Percentiles rank a stretch among this genome's conserved stretches.
phyloP scores from a whole-genome alignment of 2,888 invertebrate genomes.

The Andrena camellia region DNA sequence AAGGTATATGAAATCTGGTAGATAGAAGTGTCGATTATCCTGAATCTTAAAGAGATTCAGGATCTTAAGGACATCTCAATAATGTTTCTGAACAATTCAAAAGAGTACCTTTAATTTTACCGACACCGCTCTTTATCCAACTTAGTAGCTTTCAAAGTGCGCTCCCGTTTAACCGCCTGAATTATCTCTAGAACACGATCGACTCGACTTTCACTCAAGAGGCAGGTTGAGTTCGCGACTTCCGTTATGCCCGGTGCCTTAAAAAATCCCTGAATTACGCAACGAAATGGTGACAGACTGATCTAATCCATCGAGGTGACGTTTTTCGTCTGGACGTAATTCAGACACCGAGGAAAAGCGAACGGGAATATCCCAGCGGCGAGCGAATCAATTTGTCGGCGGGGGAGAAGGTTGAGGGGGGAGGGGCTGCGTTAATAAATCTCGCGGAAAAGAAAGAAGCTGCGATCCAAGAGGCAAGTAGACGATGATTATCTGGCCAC shows the following conservation, averaged over 20 bases:
- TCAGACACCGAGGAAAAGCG: not conserved
- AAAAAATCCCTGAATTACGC: slow-evolving; percentile 42
- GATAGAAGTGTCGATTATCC: too few relatives aligned
- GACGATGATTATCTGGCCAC: slow-evolving; percentile 28
- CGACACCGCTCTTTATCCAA: too few relatives aligned
- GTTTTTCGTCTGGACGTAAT: not conserved
- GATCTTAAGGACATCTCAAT: too few relatives aligned
- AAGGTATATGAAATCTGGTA: too few relatives aligned
- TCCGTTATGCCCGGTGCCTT: not conserved
- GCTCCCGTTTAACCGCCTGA: slow-evolving; percentile 38
- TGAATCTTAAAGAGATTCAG: too few relatives aligned
- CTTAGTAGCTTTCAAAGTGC: slow-evolving; percentile 20
- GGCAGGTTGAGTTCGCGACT: slow-evolving; percentile 18
- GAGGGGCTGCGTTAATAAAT: not conserved
- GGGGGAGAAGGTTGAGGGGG: not conserved
- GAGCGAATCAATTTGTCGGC: slow-evolving; percentile 5
- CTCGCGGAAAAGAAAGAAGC: not conserved
- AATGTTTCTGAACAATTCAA: too few relatives aligned
- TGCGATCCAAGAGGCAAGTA: not conserved
- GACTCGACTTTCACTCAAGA: slow-evolving; percentile 44
- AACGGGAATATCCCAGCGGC: not conserved
- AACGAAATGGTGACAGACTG: not conserved
- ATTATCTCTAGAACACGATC: slow-evolving; percentile 43
- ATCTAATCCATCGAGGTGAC: slow-evolving; percentile 4
- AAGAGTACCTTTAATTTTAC: too few relatives aligned